Percentiles rank a stretch among this genome's conserved stretches.
phyloP scores from a whole-genome alignment of 2,113 vertebrate genomes.

The Myotis davidii region DNA sequence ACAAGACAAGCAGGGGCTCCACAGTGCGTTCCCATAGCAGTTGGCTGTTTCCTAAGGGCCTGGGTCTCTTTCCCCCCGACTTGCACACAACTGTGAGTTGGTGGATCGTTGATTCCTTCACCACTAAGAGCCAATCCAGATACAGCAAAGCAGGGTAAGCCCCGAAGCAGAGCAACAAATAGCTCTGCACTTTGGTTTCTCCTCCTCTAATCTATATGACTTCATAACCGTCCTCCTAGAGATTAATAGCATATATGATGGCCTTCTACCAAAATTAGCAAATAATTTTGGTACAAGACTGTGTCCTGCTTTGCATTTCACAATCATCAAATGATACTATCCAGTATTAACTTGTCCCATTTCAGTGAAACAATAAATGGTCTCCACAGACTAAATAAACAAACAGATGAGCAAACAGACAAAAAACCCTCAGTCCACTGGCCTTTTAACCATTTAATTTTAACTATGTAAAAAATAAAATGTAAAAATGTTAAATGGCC shows the following conservation, averaged over 20 bases:
- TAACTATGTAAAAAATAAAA: background rate
- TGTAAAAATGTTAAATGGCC: background rate
- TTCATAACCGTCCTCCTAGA: background rate
- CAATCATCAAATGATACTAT: background rate
- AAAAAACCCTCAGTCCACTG: background rate
- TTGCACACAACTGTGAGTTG: background rate
- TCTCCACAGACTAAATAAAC: background rate
- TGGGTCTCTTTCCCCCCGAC: background rate
- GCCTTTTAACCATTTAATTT: background rate
- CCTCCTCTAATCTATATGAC: background rate
- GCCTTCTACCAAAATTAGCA: background rate
- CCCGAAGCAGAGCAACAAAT: background rate
- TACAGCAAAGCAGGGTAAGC: background rate
- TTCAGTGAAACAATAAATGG: background rate
- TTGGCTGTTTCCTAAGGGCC: background rate
- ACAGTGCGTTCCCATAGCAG: fast-evolving
- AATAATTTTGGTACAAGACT: background rate
- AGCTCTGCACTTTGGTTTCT: background rate
- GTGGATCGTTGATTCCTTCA: background rate
- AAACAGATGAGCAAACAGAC: background rate
- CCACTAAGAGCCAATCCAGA: background rate
- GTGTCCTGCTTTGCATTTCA: background rate
- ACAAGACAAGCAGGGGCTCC: background rate
- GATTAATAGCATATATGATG: background rate
- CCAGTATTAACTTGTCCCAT: background rate